Conservation (phyloP, 2,797 vertebrate species). For the Heteromormyrus szaboi region DNA sequence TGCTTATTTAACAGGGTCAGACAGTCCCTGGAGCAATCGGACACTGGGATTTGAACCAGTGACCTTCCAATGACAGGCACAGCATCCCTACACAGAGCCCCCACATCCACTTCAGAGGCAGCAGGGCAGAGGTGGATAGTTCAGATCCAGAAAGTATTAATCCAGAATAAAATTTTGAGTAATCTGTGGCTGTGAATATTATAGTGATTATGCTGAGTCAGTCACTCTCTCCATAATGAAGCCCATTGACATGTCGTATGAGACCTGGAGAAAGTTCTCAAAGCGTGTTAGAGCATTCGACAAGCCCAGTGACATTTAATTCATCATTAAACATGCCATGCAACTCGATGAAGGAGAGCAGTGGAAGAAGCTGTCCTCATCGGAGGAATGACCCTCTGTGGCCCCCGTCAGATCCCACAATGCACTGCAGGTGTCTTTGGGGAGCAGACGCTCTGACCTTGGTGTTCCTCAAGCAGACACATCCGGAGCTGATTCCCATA, state of each 20-base stretch:
- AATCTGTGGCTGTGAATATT: background rate
- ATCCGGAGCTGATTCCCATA: background rate
- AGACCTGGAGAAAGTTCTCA: background rate
- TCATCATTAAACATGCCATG: background rate
- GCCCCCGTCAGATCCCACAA: background rate
- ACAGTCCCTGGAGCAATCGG: background rate
- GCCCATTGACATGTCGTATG: background rate
- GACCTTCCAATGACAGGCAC: background rate
- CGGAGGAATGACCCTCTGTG: background rate
- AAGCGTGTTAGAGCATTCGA: background rate
- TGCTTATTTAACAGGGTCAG: background rate
- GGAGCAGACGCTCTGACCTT: slow-evolving; percentile 8
- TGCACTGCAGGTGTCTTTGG: background rate
- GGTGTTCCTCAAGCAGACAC: background rate
- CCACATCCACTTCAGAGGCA: background rate
- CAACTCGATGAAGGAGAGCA: background rate
- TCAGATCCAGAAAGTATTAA: background rate
- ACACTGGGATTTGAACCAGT: background rate
- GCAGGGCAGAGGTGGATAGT: background rate
- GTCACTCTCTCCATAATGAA: background rate
- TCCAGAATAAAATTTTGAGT: background rate
- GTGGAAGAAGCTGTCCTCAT: background rate
- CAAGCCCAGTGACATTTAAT: background rate
- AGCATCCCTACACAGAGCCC: background rate
- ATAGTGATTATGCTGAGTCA: background rate